Conservation (phyloP, 2,888 invertebrate species). For the Pelosia muscerda region DNA sequence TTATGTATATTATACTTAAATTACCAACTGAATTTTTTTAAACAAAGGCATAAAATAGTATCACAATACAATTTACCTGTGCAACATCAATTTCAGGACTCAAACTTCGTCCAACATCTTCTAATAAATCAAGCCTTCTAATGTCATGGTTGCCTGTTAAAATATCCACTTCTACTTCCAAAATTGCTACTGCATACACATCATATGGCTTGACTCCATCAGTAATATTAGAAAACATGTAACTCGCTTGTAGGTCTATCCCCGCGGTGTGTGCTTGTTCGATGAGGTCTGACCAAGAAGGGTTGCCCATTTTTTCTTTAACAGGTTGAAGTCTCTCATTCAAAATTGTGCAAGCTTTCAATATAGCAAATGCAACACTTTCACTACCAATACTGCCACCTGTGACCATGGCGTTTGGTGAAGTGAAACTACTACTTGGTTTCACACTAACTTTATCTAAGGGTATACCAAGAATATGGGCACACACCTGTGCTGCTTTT, state of each 20-base stretch:
- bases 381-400: conserved; percentile 91
- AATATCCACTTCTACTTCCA: conserved; percentile 92
- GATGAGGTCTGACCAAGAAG: conserved; percentile 88
- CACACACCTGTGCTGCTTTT: conserved; percentile 92
- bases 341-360: conserved; percentile 89
- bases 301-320: conserved; percentile 81
- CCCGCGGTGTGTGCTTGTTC: conserved; percentile 81
- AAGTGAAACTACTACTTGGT: conserved; percentile 86
- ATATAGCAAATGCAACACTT: conserved; percentile 84
- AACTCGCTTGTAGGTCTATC: conserved; percentile 88
- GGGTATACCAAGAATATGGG: conserved; percentile 90
- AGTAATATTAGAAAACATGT: conserved; percentile 80
- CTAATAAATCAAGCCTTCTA: conserved; percentile 89
- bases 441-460: conserved; percentile 89
- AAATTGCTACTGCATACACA: conserved; percentile 88
- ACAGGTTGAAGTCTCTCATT: conserved; percentile 87
- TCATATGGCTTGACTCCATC: conserved; percentile 86
- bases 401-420: conserved; percentile 88
- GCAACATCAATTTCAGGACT: conserved; percentile 91
- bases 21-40: background rate
- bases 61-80: conserved; percentile 83
- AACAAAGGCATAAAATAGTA: background rate
- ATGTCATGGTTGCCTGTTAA: conserved; percentile 92
- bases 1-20: background rate
- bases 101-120: conserved; percentile 91